Evolutionary conservation across 2,888 invertebrate species (phyloP).

Genomic region (Nemapogon koenigi): DNA sequence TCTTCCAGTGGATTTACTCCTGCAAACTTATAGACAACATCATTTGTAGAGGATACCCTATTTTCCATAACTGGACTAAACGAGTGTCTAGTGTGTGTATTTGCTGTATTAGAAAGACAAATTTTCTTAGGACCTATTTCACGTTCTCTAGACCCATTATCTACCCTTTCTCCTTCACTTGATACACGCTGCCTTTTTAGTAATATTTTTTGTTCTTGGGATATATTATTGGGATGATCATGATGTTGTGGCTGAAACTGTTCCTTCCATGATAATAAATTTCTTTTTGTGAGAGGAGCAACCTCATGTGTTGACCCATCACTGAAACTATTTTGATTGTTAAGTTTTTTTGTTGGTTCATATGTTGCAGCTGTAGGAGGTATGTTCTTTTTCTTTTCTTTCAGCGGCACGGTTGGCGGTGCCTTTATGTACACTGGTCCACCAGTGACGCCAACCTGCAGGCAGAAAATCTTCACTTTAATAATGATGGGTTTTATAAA

Average conservation of each 20-base stretch:
- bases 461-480: slow-evolving; percentile 67
- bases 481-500: slow-evolving; percentile 58
- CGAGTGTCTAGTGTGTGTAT: slow-evolving; percentile 9
- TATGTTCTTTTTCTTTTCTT: slow-evolving; percentile 39
- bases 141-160: slow-evolving; percentile 39
- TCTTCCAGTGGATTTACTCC: slow-evolving; percentile 33
- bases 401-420: slow-evolving; percentile 53
- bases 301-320: slow-evolving; percentile 46
- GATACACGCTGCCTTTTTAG: background rate
- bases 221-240: slow-evolving; percentile 22
- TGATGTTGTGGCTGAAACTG: slow-evolving; percentile 27
- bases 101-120: background rate
- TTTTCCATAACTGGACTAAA: slow-evolving; percentile 53
- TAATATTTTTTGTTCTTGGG: background rate
- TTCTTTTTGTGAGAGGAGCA: slow-evolving; percentile 28
- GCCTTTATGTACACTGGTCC: slow-evolving; percentile 56
- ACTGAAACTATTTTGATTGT: slow-evolving; percentile 22
- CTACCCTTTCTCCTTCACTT: slow-evolving; percentile 34
- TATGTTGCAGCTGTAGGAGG: slow-evolving; percentile 34
- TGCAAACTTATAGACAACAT: slow-evolving; percentile 39
- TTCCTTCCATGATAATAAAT: slow-evolving; percentile 26
- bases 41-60: slow-evolving; percentile 48
- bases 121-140: slow-evolving; percentile 38
- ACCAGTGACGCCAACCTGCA: slow-evolving; percentile 65
- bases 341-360: slow-evolving; percentile 19